Percentiles rank a stretch among this genome's conserved stretches.
phyloP scores from a whole-genome alignment of 2,888 invertebrate species.

The Lasioglossum oenotherae region DNA sequence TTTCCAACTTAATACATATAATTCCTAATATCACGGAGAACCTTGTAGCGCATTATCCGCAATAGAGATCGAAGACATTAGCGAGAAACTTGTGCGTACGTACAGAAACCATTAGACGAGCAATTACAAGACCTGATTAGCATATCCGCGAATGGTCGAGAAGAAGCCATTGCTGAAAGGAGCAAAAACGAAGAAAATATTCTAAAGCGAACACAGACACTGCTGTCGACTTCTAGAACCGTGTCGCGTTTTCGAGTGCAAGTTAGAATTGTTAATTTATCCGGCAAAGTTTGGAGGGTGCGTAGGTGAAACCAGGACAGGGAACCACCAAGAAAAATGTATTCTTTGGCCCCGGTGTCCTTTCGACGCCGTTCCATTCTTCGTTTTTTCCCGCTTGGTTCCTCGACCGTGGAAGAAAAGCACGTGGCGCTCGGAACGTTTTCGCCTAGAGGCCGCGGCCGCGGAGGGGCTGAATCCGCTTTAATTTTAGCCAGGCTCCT shows the following conservation, averaged over 20 bases:
- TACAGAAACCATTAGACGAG: too few relatives aligned
- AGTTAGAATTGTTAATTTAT: not conserved
- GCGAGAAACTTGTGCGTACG: too few relatives aligned
- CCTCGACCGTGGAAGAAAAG: constrained; percentile 61
- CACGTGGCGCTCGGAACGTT: constrained; percentile 70
- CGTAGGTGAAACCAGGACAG: not conserved
- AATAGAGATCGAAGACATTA: too few relatives aligned
- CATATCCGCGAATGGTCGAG: too few relatives aligned
- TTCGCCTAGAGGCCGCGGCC: constrained; percentile 67
- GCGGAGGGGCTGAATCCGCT: constrained; percentile 77
- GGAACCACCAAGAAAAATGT: not conserved
- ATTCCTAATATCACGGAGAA: too few relatives aligned
- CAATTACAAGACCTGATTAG: too few relatives aligned
- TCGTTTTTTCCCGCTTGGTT: not conserved
- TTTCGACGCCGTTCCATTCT: constrained; percentile 21
- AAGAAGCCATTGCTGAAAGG: not conserved
- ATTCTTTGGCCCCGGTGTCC: not conserved
- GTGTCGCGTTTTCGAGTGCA: too few relatives aligned
- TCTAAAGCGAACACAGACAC: too few relatives aligned
- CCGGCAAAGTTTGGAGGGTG: not conserved
- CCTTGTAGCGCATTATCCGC: too few relatives aligned
- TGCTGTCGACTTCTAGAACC: not conserved
- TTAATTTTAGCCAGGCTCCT: constrained; percentile 81
- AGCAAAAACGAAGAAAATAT: not conserved
- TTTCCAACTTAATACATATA: too few relatives aligned